phyloP scores from a whole-genome alignment of 2,888 invertebrate species.

The Neoaliturus tenellus region DNA sequence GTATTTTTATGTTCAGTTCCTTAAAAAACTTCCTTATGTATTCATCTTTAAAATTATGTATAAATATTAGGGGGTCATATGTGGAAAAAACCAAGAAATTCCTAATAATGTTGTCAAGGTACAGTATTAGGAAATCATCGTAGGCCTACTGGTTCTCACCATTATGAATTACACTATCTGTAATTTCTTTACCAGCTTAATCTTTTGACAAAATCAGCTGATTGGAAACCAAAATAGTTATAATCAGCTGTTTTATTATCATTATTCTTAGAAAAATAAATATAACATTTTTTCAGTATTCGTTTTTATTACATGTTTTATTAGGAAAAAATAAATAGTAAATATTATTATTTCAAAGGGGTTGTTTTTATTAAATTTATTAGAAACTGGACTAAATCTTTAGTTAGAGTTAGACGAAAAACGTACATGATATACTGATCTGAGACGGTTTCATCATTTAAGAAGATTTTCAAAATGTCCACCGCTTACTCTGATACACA shows the following conservation, averaged over 20 bases:
- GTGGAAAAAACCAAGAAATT: not conserved
- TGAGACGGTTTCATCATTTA: not conserved
- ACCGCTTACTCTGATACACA: not conserved
- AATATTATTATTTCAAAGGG: too few species aligned
- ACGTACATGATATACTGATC: not conserved
- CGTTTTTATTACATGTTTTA: too few species aligned
- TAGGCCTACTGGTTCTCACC: not conserved
- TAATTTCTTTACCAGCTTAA: not conserved
- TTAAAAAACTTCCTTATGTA: slow-evolving; percentile 1
- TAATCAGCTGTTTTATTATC: too few species aligned
- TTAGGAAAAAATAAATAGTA: too few species aligned
- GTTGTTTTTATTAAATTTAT: too few species aligned
- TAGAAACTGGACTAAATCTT: too few species aligned
- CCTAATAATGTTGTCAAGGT: not conserved
- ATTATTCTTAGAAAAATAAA: not conserved
- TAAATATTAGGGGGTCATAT: not conserved
- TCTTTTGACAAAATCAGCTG: not conserved
- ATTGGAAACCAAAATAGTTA: not conserved
- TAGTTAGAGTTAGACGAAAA: not conserved
- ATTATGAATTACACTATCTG: not conserved
- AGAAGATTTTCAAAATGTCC: slow-evolving; percentile 5
- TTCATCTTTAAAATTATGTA: not conserved
- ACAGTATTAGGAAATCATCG: not conserved
- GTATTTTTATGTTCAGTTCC: too few species aligned
- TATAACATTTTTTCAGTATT: not conserved